Conservation (phyloP, 2,113 vertebrate genomes). For the Leptobrachium leishanense region DNA sequence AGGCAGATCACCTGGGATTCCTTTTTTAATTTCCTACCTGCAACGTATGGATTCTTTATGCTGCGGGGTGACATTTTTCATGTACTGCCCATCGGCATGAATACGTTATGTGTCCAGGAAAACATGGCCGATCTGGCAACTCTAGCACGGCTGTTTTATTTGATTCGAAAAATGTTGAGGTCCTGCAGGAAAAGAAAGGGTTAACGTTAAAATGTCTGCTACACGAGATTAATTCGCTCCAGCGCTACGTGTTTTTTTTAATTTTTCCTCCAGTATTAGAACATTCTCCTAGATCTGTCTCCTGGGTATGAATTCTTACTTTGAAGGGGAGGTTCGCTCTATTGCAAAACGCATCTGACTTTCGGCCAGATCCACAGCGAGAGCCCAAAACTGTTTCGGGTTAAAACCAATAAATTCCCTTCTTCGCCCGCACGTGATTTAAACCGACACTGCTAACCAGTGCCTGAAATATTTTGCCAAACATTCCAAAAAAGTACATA, state of each 20-base stretch:
- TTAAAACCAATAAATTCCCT: not conserved
- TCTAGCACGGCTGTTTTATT: not conserved
- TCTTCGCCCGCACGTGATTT: not conserved
- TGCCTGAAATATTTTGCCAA: too few relatives aligned
- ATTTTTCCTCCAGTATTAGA: not conserved
- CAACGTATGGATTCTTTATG: too few relatives aligned
- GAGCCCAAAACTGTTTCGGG: not conserved
- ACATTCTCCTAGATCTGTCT: not conserved
- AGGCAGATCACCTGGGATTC: too few relatives aligned
- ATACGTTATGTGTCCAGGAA: too few relatives aligned
- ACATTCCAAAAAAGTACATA: too few relatives aligned
- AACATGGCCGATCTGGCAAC: too few relatives aligned
- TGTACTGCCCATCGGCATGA: too few relatives aligned
- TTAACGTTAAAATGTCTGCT: conserved; percentile 6
- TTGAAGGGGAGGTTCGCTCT: not conserved
- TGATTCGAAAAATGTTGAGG: not conserved
- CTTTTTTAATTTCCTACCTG: too few relatives aligned
- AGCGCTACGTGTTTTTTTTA: not conserved
- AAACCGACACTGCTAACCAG: too few relatives aligned
- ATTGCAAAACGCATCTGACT: not conserved
- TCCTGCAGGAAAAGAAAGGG: not conserved
- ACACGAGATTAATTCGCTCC: not conserved
- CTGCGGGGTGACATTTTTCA: too few relatives aligned
- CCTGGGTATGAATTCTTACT: conserved; percentile 3
- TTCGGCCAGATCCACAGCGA: not conserved